Evolutionary conservation across 2,888 invertebrate species (phyloP), one percentile per base, ranked within the genome.

Genomic region (Furcula furcula): DNA sequence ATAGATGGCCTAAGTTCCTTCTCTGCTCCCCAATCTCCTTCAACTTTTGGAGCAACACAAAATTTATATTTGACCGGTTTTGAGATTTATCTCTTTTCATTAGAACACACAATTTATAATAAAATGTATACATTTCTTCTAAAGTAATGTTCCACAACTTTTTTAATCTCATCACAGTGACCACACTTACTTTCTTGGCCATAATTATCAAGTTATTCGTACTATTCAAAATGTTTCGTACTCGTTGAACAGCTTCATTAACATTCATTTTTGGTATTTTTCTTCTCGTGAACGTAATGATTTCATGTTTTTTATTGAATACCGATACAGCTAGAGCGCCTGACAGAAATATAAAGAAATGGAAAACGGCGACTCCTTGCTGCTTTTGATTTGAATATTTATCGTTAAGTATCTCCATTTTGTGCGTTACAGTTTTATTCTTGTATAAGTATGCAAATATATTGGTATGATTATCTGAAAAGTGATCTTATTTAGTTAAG

Each of bases 21-120:
- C 66, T 65, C 36, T 86, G 79, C 34, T 76, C 72, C 3, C 49
- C 58, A 3, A 78, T 46, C 42, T 80, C 73, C 51, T 65, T 66
- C 33, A 85, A 37, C 54, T 78, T 81, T 36, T 70, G 71, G 2
- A 84, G 32, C 35, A 84, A 53, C 9, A 66, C 20, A 12, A 58
- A 35, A 48, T 76, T 69, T 28, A 71, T 33, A 31, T 40, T 59
- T 28, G 10, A 18, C n/a, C 18, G 35, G 44, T 26, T 38, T 55
- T 28, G 19, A 10, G 21, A 13, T 10, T 39, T 36, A 22, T 56
- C 50, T 21, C 46, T 36, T 28, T 38, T 27, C 18, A 34, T 12
- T 3, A 31, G 12, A 7, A 12, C 31, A 29, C 34, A 34, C 3
- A 37, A 18, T 14, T 29, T 40, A 9, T 9, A 19, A 14, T 35